Base-by-base conservation (phyloP, 2,888 invertebrate species). In the Euzetes globulus region DNA sequence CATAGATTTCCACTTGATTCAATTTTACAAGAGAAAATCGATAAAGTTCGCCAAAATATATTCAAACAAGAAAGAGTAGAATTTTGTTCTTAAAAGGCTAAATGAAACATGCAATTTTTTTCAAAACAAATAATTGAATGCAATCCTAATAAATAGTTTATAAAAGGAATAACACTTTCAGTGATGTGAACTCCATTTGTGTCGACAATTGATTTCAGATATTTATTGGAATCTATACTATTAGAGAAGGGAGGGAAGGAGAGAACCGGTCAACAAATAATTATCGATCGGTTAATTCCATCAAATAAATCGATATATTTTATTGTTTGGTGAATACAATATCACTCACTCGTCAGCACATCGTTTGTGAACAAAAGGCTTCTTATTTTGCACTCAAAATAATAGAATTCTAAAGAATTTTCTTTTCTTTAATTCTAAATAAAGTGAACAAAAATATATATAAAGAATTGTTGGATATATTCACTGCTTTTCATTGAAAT, bases 231-330 rank as follows among this genome's bases (percentile, higher is more conserved):
- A 41, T 41, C 41, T 7, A 33, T 33, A 7, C 33, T 41, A 50
- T 50, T 50, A 11, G n/a, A 19, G 25, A 63, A 6, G 7, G 22
- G 9, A 22, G 5, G 25, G 27, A 27, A 33, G 19, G 58, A 63
- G 27, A 33, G 63, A 63, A n/a, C 37, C 5, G 37, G 29, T 63
- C 63, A 63, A 63, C 63, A 63, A 63, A 33, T 29, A 63, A 27
- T 37, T 63, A 63, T 33, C 27, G 63, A 33, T 63, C 19, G 63
- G 63, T 29, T 37, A n/a, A 63, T 33, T 33, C 63, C 27, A 15
- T 63, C 37, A 29, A 63, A 63, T 33, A 63, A 37, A 63, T 63
- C 63, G 33, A 63, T 63, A 33, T 33, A 55, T 55, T 55, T 55
- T 22, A 55, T 55, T 55, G 55, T 55, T 55, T 55, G 25, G 22